Conservation (phyloP, 2,888 invertebrate genomes). For the Nephrotoma appendiculata region DNA sequence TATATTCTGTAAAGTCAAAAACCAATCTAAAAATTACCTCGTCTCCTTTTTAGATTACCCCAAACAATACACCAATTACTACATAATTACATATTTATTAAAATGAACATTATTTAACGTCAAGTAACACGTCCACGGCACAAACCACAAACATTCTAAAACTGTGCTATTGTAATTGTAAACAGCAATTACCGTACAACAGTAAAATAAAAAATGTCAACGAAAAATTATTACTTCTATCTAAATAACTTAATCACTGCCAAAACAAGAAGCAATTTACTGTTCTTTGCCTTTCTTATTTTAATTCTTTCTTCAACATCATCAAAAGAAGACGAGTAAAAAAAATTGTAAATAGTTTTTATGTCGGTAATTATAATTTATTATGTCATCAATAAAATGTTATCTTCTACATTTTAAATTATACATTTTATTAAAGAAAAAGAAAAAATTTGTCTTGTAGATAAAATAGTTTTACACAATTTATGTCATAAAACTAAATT, state of each 20-base stretch:
- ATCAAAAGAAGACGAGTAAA: background rate
- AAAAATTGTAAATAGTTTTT: background rate
- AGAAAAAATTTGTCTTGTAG: background rate
- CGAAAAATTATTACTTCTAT: background rate
- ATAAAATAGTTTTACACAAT: background rate
- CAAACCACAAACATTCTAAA: background rate
- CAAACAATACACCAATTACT: too few species aligned
- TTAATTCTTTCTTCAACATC: background rate
- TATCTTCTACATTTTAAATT: background rate
- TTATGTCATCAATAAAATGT: background rate
- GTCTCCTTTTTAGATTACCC: too few species aligned
- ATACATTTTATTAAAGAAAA: background rate
- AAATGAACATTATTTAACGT: background rate
- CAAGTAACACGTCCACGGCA: background rate
- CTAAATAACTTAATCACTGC: background rate
- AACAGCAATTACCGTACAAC: background rate
- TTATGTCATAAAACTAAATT: background rate
- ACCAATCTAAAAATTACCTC: too few species aligned
- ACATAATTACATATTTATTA: background rate
- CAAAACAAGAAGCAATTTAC: background rate
- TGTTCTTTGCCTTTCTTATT: background rate
- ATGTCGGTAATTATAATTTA: background rate
- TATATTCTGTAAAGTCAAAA: too few species aligned
- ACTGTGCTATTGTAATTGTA: background rate
- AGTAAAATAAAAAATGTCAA: background rate